These are phyloP conservation scores for Arctocebus calabarensis DNA, from an alignment of 2,797 vertebrate genomes.

Conservation along the genomic window DNA sequence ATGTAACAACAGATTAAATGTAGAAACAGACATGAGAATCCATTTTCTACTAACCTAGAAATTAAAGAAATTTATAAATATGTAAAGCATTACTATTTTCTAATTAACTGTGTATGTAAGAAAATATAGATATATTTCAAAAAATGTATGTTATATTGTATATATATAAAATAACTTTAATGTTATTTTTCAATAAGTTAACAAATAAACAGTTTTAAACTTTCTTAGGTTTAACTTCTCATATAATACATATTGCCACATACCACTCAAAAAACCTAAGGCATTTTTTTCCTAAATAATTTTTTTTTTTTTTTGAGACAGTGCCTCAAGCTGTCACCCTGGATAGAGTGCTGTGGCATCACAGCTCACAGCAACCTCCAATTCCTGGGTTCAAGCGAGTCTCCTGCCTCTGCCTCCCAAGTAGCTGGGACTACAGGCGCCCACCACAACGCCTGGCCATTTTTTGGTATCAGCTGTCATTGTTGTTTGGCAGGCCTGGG, in stretches of 20 bases:
- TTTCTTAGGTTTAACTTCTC: constrained; percentile 37
- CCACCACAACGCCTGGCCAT: too few species aligned
- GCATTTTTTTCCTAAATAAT: neutral
- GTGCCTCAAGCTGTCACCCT: too few species aligned
- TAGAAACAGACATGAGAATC: neutral
- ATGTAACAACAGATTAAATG: neutral
- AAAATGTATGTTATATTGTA: neutral
- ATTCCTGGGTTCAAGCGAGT: too few species aligned
- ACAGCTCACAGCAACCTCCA: too few species aligned
- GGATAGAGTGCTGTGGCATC: too few species aligned
- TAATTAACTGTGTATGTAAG: neutral
- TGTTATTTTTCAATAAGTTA: constrained; percentile 39
- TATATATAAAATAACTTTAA: neutral
- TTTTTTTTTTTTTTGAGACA: too few species aligned
- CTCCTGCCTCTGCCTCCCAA: too few species aligned
- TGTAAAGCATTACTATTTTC: neutral
- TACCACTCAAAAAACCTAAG: constrained; percentile 11
- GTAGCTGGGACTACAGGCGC: too few species aligned
- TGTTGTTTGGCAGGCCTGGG: too few species aligned
- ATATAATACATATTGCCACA: neutral
- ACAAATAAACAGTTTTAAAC: neutral
- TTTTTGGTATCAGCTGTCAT: too few species aligned
- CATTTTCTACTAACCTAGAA: neutral
- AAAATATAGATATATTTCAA: constrained; percentile 31
- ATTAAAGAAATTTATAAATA: constrained; percentile 43